Percentiles rank a stretch among this genome's conserved stretches.
Conservation (phyloP, 2,888 invertebrate genomes). For the Diogma glabrata region DNA sequence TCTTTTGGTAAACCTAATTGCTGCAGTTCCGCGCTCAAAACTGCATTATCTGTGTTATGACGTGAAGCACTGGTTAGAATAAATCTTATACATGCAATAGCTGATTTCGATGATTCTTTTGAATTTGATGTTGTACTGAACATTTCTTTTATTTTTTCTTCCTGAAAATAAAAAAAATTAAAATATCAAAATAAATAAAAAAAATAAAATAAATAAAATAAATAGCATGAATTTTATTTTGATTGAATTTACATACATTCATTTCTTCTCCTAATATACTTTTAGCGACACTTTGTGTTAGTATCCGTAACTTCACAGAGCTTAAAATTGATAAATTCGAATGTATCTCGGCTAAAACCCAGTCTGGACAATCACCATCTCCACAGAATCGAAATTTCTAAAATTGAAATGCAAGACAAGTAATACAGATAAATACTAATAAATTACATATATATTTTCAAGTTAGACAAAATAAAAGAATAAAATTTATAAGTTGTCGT, state of each 20-base stretch:
- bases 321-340: constrained; percentile 56
- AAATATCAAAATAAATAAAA: too few species aligned
- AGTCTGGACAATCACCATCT: constrained; percentile 76
- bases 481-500: too few species aligned
- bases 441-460: too few species aligned
- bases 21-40: constrained; percentile 62
- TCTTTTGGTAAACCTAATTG: constrained; percentile 72
- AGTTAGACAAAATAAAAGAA: too few species aligned
- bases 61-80: constrained; percentile 58
- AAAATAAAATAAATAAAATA: too few species aligned
- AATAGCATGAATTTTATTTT: too few species aligned
- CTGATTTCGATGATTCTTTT: constrained; percentile 41
- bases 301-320: constrained; percentile 56
- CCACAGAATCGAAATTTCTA: constrained; percentile 75
- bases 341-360: constrained; percentile 72
- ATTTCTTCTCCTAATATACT: constrained; percentile 41
- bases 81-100: constrained; percentile 55
- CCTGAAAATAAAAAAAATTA: too few species aligned
- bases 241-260: constrained; percentile 44
- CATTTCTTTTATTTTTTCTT: constrained; percentile 50
- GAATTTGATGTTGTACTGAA: constrained; percentile 30
- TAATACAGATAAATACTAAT: too few species aligned
- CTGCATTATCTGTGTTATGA: constrained; percentile 50
- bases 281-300: constrained; percentile 52
- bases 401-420: constrained; percentile 22